These are phyloP conservation scores for Loripinus fragilis DNA, from an alignment of 2,888 invertebrate genomes.

Conservation along the genomic window DNA sequence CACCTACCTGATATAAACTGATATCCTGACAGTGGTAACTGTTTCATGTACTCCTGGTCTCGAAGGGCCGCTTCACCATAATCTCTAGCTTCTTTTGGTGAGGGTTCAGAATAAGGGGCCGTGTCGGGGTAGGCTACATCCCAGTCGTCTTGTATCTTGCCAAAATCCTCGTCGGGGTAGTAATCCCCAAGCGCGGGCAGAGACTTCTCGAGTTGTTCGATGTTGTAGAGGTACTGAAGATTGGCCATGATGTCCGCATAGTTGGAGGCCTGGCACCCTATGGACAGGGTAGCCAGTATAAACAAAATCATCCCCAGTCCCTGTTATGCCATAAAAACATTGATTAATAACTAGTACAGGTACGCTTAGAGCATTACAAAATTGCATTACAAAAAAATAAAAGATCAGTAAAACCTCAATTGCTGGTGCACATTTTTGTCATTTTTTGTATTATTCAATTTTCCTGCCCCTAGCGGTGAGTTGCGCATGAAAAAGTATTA, in stretches of 20 bases:
- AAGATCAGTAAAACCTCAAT: too few relatives aligned
- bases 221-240: slow-evolving; percentile 55
- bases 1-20: slow-evolving; percentile 74
- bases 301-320: not conserved
- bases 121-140: slow-evolving; percentile 47
- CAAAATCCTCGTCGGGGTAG: slow-evolving; percentile 57
- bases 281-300: not conserved
- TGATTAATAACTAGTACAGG: too few relatives aligned
- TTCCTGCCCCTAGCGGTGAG: too few relatives aligned
- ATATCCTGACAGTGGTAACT: slow-evolving; percentile 74
- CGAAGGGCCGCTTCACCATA: slow-evolving; percentile 70
- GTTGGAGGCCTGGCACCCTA: slow-evolving; percentile 3
- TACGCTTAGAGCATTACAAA: too few relatives aligned
- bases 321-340: too few relatives aligned
- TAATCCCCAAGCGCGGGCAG: slow-evolving; percentile 50
- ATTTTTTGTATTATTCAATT: too few relatives aligned
- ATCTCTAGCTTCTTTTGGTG: slow-evolving; percentile 53
- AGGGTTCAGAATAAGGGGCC: slow-evolving; percentile 46
- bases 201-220: slow-evolving; percentile 59
- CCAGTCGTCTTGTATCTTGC: slow-evolving; percentile 47
- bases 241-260: slow-evolving; percentile 44
- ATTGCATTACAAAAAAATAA: too few relatives aligned
- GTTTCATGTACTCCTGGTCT: slow-evolving; percentile 75
- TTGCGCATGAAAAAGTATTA: too few relatives aligned
- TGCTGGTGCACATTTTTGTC: too few relatives aligned